Conservation (phyloP, 2,113 vertebrate species). For the Prietella phreatophila region DNA sequence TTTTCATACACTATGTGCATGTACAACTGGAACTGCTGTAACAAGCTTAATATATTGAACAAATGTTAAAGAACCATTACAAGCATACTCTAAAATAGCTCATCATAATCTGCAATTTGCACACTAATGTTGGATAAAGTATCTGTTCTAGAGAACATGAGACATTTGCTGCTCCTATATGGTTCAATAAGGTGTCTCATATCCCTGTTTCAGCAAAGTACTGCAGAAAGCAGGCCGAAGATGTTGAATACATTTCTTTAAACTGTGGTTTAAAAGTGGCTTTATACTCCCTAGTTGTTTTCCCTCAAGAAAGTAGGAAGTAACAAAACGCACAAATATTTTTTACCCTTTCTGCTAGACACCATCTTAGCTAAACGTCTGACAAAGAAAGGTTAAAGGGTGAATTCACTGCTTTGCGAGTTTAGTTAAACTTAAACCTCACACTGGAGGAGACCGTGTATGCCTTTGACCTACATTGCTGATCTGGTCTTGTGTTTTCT, state of each 20-base stretch:
- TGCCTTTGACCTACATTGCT: conserved; percentile 83
- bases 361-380: not conserved
- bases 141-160: not conserved
- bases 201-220: not conserved
- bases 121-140: not conserved
- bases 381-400: not conserved
- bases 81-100: not conserved
- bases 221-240: not conserved
- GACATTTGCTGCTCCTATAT: conserved; percentile 23
- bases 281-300: not conserved
- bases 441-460: not conserved
- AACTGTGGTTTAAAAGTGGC: not conserved
- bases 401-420: not conserved
- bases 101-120: not conserved
- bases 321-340: not conserved
- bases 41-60: not conserved
- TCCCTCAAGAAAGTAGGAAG: not conserved
- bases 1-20: not conserved
- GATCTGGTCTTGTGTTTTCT: conserved; percentile 94
- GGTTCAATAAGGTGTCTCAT: conserved; percentile 63
- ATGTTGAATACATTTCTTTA: not conserved
- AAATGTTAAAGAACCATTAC: not conserved
- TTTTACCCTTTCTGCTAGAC: not conserved
- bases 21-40: not conserved
- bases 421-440: not conserved